Conservation (phyloP, 2,888 invertebrate genomes). For the Micropterix aruncella region DNA sequence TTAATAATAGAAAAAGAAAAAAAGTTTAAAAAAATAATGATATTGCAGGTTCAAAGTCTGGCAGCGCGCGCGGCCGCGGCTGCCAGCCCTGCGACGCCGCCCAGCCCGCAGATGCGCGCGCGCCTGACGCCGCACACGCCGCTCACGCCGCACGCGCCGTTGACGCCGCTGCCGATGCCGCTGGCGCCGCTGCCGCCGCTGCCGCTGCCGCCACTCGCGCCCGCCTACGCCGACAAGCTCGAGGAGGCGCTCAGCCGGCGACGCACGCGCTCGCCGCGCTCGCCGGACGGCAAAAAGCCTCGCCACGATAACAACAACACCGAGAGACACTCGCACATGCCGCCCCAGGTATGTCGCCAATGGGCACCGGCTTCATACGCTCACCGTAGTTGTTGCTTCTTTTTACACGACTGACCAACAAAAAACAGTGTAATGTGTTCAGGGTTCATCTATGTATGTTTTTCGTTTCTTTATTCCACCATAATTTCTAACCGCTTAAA, state of each 20-base stretch:
- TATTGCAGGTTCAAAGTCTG: slow-evolving; percentile 53
- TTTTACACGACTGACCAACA: too few species aligned
- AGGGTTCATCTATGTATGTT: too few species aligned
- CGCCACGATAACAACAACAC: slow-evolving; percentile 49
- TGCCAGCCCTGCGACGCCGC: slow-evolving; percentile 41
- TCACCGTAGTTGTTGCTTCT: too few species aligned
- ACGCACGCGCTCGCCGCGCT: slow-evolving; percentile 41
- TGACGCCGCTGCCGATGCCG: slow-evolving; percentile 25
- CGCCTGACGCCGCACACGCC: slow-evolving; percentile 15
- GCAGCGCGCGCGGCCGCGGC: slow-evolving; percentile 44
- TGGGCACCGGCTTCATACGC: too few species aligned
- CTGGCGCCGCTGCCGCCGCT: slow-evolving; percentile 25
- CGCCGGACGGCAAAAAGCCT: slow-evolving; percentile 47
- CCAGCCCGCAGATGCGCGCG: slow-evolving; percentile 28
- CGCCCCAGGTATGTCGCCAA: slow-evolving; percentile 24
- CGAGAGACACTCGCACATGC: slow-evolving; percentile 34
- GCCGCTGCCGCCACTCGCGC: slow-evolving; percentile 29
- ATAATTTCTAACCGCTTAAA: too few species aligned
- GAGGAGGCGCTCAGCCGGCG: slow-evolving; percentile 26
- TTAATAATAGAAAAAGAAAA: slow-evolving; percentile 24
- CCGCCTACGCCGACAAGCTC: slow-evolving; percentile 28
- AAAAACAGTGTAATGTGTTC: too few species aligned
- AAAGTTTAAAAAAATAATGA: too few species aligned
- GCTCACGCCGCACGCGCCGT: slow-evolving; percentile 20
- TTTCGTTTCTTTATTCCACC: too few species aligned